Evolutionary conservation across 2,113 vertebrate species (phyloP), one percentile per base, ranked within the genome.

Genomic region (Microtus ochrogaster): DNA sequence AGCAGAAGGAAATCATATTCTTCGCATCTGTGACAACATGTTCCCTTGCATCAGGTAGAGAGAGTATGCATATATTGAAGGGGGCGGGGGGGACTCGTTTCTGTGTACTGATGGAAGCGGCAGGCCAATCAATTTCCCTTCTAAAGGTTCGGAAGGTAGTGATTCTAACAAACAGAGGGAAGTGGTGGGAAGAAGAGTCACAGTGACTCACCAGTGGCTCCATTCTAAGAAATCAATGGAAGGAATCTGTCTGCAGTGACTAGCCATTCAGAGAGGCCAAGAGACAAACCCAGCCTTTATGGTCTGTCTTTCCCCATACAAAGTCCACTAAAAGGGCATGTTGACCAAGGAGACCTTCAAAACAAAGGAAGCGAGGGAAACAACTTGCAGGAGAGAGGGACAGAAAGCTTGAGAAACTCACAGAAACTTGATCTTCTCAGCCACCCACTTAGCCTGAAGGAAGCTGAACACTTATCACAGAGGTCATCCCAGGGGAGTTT

Each of bases 211-310:
- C 77, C 68, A 90, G 33, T 26, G 72, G 74, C 24, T 93, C 77
- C 33, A 26, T 55, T 49, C 41, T 88, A 94, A 95, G 49, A 70
- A 91, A 24, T 85, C 91, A 73, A 90, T 77, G 74, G 49, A 90
- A 96, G 94, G 70, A 92, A 90, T 88, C 49, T 92, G 28, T 70
- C 55, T 94, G 41, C 66, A 95, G 70, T 70, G 44, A 92, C 83
- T 41, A 95, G 49, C 36, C 66, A 85, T 85, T 91, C 91, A 73
- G 55, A 39, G 58, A 96, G 33, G 44, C 39, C 44, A 91, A 95
- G 61, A 52, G 47, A 83, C 74, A 70, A 94, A 86, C 24, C 7
- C n/a, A 83, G 73, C 85, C 58, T 89, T 91, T 91, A 41, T 41
- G 52, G 85, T 92, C 70, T 94, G 17, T 44, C 49, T 87, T 77